phyloP scores from a whole-genome alignment of 2,113 vertebrate species.

The Centropristis striata region DNA sequence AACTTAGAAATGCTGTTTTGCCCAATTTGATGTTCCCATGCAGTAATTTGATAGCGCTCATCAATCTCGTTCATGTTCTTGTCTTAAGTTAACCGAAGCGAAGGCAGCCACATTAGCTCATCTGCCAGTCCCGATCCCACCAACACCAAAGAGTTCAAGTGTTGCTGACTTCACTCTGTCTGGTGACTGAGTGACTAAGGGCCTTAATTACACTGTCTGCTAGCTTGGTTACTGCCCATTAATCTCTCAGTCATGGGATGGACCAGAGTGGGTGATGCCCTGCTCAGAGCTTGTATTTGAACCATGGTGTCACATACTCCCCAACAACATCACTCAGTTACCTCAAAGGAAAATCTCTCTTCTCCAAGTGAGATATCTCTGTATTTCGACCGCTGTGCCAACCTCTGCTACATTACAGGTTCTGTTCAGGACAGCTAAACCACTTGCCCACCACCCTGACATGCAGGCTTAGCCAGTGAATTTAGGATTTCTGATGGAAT shows the following conservation, averaged over 20 bases:
- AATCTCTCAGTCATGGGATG: constrained; percentile 72
- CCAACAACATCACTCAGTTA: constrained; percentile 15
- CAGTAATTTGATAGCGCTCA: constrained; percentile 42
- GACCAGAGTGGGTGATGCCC: constrained; percentile 51
- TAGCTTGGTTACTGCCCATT: constrained; percentile 75
- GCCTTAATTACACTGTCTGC: constrained; percentile 84
- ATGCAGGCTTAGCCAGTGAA: constrained; percentile 22
- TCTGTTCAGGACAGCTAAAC: constrained; percentile 12
- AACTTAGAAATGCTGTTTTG: constrained; percentile 14
- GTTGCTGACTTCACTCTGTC: constrained; percentile 79
- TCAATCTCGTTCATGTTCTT: constrained; percentile 60
- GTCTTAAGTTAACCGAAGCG: constrained; percentile 50
- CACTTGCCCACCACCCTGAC: constrained; percentile 12
- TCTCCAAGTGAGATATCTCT: constrained; percentile 14
- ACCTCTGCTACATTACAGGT: neutral
- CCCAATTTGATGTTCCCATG: constrained; percentile 36
- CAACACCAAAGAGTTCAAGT: constrained; percentile 72
- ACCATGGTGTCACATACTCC: constrained; percentile 2
- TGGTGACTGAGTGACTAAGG: constrained; percentile 81
- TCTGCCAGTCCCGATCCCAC: constrained; percentile 56
- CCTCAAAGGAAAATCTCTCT: constrained; percentile 31
- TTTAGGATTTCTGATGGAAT: constrained; percentile 66
- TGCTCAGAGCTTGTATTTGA: constrained; percentile 12
- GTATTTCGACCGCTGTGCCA: constrained; percentile 11
- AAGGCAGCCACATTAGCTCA: constrained; percentile 63